Conservation (phyloP, 35 echinoderm and acorn worm genomes). For the Heliocidaris tuberculata region DNA sequence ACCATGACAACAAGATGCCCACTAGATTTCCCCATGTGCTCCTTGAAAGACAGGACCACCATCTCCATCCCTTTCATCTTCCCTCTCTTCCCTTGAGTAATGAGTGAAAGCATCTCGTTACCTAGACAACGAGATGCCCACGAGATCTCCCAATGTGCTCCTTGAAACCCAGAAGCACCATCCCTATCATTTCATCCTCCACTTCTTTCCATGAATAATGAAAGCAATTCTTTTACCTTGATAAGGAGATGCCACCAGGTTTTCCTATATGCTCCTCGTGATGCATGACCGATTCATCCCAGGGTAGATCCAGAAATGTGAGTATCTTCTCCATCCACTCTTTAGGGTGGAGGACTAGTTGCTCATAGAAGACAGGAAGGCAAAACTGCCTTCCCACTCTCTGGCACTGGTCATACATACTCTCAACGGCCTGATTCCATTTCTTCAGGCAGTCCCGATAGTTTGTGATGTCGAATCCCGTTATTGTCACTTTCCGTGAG, state of each 20-base stretch:
- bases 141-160: conserved; percentile 67
- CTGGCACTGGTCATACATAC: conserved; percentile 90
- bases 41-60: background rate
- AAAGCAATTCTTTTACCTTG: conserved; percentile 73
- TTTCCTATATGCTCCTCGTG: conserved; percentile 87
- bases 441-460: conserved; percentile 92
- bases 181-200: conserved; percentile 22
- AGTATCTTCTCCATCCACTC: conserved; percentile 77
- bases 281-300: conserved; percentile 84
- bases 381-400: conserved; percentile 69
- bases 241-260: conserved; percentile 85
- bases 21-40: background rate
- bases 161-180: conserved; percentile 73
- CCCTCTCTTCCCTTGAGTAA: background rate
- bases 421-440: conserved; percentile 89
- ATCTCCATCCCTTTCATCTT: background rate
- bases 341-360: conserved; percentile 88
- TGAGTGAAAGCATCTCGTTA: conserved; percentile 45
- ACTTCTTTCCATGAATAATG: background rate
- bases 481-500: conserved; percentile 88
- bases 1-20: conserved; percentile 73
- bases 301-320: conserved; percentile 74
- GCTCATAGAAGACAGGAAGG: conserved; percentile 87
- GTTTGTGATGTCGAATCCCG: conserved; percentile 88
- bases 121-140: conserved; percentile 79